Base-by-base conservation (phyloP, 1,140 invertebrate species). In the Sycophaga agraensis region DNA sequence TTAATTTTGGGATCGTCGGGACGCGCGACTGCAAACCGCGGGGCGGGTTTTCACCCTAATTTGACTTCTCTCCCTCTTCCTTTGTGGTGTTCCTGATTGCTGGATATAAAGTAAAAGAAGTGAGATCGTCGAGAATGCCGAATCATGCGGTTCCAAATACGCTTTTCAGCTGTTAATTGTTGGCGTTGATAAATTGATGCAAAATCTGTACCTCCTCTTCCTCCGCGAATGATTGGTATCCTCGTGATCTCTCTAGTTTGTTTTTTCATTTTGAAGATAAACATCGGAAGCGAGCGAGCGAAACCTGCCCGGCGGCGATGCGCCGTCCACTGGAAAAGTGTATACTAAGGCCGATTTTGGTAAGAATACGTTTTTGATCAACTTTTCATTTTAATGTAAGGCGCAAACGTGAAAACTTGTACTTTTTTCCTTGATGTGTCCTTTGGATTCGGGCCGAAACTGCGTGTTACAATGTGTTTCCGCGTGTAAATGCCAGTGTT, bases 361-460 rank as follows among this genome's bases (percentile, higher is more conserved):
- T 77, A 76, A 76, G 74, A 76, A 77, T 77, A 77, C 72, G 71
- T 71, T 78, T 76, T 77, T 76, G 74, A 76, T 78, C 70, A 77
- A 75, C 70, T 75, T 77, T 77, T 77, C 72, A 73, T 75, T 77
- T 77, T 77, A 77, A 77, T 75, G 73, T 78, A 78, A 78, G 76
- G 76, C 76, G 76, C 76, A 78, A 73, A 78, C 75, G 76, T 78
- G 76, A 78, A 78, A 77, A 78, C 74, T 78, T 78, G 75, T 78
- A 77, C 75, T 78, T 78, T 77, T n/a, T 77, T 77, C 75, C 75
- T 76, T 77, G 73, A 77, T 78, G 75, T 76, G 75, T 76, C 73
- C 73, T 76, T 77, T 76, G 68, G 76, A 76, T 75, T 74, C 71
- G 70, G 74, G 73, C 73, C 75, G 74, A 76, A 77, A 76, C 70